Percentiles rank a stretch among this genome's conserved stretches.
Conservation (phyloP, 2,888 invertebrate species). For the Monochamus alternatus region DNA sequence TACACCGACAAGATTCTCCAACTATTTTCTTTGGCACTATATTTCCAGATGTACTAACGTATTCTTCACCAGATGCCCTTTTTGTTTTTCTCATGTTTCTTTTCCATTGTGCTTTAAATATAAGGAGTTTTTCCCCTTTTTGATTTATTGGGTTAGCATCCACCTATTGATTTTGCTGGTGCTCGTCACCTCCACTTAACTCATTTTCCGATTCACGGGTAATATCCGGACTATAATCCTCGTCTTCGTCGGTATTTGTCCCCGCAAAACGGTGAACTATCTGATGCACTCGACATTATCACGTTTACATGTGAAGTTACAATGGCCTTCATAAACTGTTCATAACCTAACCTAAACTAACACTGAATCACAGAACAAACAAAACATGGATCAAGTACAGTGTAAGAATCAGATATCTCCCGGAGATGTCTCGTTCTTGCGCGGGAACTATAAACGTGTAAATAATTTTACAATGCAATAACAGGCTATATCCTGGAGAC, state of each 20-base stretch:
- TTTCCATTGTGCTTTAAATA: not conserved
- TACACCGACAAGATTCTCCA: slow-evolving; percentile 7
- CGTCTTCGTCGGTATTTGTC: slow-evolving; percentile 5
- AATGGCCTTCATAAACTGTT: too few species aligned
- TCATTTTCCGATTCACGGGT: not conserved
- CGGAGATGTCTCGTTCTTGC: slow-evolving; percentile 1
- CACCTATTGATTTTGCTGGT: not conserved
- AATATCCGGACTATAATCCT: not conserved
- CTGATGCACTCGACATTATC: slow-evolving; percentile 1
- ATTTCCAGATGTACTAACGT: slow-evolving; percentile 5
- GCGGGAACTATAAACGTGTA: not conserved
- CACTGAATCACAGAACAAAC: slow-evolving; percentile 7
- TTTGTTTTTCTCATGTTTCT: slow-evolving; percentile 7
- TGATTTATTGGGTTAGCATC: not conserved
- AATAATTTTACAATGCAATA: not conserved
- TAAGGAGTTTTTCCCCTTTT: not conserved
- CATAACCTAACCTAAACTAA: not conserved
- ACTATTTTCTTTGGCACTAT: slow-evolving; percentile 3
- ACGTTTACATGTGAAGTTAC: not conserved
- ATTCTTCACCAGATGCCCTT: slow-evolving; percentile 7
- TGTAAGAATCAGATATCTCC: slow-evolving; percentile 4
- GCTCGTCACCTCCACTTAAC: not conserved
- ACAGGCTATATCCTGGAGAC: not conserved
- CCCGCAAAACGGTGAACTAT: slow-evolving; percentile 5
- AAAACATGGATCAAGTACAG: not conserved